These are phyloP conservation scores for Euura saliciscinereae DNA, from an alignment of 1,140 invertebrate species.

Conservation along the genomic window DNA sequence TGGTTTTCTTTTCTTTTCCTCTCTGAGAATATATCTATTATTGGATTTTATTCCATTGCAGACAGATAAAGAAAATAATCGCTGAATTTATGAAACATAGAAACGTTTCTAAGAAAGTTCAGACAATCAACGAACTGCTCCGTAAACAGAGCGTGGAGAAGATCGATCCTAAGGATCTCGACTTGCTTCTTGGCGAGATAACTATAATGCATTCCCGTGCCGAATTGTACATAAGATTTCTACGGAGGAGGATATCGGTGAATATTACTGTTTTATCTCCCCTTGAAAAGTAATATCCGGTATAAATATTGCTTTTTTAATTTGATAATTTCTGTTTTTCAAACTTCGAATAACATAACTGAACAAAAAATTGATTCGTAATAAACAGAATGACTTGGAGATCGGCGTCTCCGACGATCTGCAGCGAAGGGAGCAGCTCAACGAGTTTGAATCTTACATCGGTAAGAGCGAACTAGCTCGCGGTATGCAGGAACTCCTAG, in stretches of 20 bases:
- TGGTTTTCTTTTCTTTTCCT: too few species aligned
- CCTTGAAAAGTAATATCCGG: slow-evolving; percentile 6
- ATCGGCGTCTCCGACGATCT: slow-evolving; percentile 64
- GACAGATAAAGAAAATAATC: slow-evolving; percentile 67
- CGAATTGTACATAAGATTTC: slow-evolving; percentile 91
- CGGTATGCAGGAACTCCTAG: slow-evolving; percentile 88
- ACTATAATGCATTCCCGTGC: slow-evolving; percentile 89
- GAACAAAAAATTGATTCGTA: background rate
- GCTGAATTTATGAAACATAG: slow-evolving; percentile 79
- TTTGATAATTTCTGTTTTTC: slow-evolving; percentile 16
- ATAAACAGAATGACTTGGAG: slow-evolving; percentile 72
- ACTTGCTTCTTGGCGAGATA: slow-evolving; percentile 88
- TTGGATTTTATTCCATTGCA: slow-evolving; percentile 20
- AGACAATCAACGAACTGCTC: slow-evolving; percentile 66
- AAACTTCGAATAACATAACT: slow-evolving; percentile 9
- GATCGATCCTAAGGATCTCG: slow-evolving; percentile 85
- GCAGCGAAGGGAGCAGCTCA: slow-evolving; percentile 61
- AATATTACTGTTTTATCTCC: slow-evolving; percentile 40
- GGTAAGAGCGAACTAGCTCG: slow-evolving; percentile 80
- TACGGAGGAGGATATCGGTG: slow-evolving; percentile 79
- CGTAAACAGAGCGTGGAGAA: slow-evolving; percentile 63
- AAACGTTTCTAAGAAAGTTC: slow-evolving; percentile 71
- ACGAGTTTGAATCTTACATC: slow-evolving; percentile 73
- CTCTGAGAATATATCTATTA: too few species aligned
- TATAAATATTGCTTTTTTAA: slow-evolving; percentile 31